A percentile compares a stretch with the other conserved stretches of the same genome.
phyloP scores from a whole-genome alignment of 2,113 vertebrate species.

The Tragelaphus buxtoni region DNA sequence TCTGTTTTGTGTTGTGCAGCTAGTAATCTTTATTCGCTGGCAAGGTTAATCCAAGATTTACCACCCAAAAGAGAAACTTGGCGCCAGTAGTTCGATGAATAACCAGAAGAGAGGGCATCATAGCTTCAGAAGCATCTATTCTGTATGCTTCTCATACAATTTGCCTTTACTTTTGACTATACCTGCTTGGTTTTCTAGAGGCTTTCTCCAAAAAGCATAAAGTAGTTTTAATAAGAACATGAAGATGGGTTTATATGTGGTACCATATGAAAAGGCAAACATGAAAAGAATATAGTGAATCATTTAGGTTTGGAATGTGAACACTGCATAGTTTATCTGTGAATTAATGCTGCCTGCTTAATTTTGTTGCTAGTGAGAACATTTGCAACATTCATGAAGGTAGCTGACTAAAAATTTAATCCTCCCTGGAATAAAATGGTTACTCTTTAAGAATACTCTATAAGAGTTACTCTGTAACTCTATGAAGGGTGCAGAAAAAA shows the following conservation, averaged over 20 bases:
- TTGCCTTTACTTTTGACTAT: constrained; percentile 14
- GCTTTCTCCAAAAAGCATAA: neutral
- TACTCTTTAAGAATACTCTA: constrained; percentile 29
- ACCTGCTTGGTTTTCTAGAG: constrained; percentile 42
- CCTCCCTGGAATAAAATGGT: constrained; percentile 24
- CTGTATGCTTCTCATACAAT: constrained; percentile 31
- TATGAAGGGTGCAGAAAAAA: constrained; percentile 67
- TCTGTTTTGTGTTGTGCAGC: neutral
- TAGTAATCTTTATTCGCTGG: neutral
- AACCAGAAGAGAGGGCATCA: neutral
- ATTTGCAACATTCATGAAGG: constrained; percentile 72
- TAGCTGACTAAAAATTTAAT: constrained; percentile 74
- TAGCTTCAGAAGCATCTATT: neutral
- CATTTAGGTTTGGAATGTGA: constrained; percentile 64
- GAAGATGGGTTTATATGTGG: constrained; percentile 13
- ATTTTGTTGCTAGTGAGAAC: constrained; percentile 69
- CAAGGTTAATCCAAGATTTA: neutral
- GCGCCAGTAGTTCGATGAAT: neutral
- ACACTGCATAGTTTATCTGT: constrained; percentile 65
- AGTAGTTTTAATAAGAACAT: neutral
- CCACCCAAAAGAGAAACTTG: neutral
- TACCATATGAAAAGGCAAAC: constrained; percentile 67
- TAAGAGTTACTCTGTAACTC: constrained; percentile 41
- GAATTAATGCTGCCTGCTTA: constrained; percentile 68
- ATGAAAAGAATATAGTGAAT: constrained; percentile 67